phyloP scores from a whole-genome alignment of 2,113 vertebrate species.

The Isurus oxyrinchus region DNA sequence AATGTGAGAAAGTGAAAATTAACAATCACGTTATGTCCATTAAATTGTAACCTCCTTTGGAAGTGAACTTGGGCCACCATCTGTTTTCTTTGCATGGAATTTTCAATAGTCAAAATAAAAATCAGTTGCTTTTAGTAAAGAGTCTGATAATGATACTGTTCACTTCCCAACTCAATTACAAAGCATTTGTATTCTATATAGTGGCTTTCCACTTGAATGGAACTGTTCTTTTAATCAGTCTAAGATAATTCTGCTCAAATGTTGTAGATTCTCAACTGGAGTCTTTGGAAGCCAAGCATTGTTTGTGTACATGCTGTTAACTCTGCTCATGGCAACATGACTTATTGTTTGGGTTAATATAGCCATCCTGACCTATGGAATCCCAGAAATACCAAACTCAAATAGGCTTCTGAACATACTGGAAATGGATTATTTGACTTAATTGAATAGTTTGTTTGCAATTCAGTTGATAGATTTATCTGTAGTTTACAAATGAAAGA shows the following conservation, averaged over 20 bases:
- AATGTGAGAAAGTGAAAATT: not conserved
- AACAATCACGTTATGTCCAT: conserved; percentile 14
- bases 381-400: not conserved
- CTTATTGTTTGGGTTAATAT: not conserved
- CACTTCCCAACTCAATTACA: conserved; percentile 14
- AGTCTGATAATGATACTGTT: not conserved
- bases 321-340: not conserved
- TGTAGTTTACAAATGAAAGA: not conserved
- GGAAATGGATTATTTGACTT: not conserved
- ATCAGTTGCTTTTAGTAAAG: not conserved
- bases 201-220: not conserved
- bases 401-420: not conserved
- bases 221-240: not conserved
- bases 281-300: not conserved
- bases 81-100: not conserved
- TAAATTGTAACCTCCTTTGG: not conserved
- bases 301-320: not conserved
- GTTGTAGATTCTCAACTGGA: not conserved
- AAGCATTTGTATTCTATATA: conserved; percentile 1
- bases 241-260: conserved; percentile 18
- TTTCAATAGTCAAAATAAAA: not conserved
- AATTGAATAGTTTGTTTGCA: conserved; percentile 1
- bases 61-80: not conserved
- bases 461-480: not conserved
- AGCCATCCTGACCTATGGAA: not conserved